These are phyloP conservation scores for Luscinia luscinia DNA, from an alignment of 2,797 vertebrate genomes.

Conservation along the genomic window DNA sequence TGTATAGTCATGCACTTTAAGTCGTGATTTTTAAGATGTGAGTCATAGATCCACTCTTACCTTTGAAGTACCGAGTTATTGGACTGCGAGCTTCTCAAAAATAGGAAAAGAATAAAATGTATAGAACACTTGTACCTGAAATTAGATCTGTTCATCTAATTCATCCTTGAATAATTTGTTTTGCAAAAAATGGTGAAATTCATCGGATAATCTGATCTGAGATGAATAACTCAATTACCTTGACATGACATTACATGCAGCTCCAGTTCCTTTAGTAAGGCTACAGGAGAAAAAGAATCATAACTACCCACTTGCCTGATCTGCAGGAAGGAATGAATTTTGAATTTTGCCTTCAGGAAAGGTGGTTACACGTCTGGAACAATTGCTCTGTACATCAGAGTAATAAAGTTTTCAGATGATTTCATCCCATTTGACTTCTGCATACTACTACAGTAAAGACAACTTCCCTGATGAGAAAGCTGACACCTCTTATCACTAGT, in stretches of 20 bases:
- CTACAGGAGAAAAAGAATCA: not conserved
- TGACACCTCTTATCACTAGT: slow-evolving; percentile 59
- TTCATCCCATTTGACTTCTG: slow-evolving; percentile 64
- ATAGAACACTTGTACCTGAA: slow-evolving; percentile 29
- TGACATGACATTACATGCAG: not conserved
- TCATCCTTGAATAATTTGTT: slow-evolving; percentile 35
- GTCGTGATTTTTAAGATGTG: slow-evolving; percentile 8
- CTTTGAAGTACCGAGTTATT: slow-evolving; percentile 48
- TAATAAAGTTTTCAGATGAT: slow-evolving; percentile 59
- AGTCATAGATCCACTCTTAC: slow-evolving; percentile 64
- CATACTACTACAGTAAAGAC: slow-evolving; percentile 24
- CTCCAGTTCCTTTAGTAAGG: not conserved
- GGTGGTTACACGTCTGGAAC: not conserved
- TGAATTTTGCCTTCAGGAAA: slow-evolving; percentile 50
- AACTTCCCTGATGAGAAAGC: slow-evolving; percentile 56
- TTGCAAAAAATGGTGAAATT: slow-evolving; percentile 3
- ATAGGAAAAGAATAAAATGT: slow-evolving; percentile 29
- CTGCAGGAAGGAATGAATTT: slow-evolving; percentile 10
- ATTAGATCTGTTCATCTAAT: slow-evolving; percentile 13
- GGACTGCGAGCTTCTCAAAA: slow-evolving; percentile 35
- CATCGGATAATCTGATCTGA: slow-evolving; percentile 14
- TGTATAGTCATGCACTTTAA: not conserved
- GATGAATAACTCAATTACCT: slow-evolving; percentile 40
- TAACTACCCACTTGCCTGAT: not conserved
- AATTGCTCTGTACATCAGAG: slow-evolving; percentile 29